Evolutionary conservation across 1,140 invertebrate genomes (phyloP), one percentile per base, ranked within the genome.

Genomic region (Whitmania pigra): DNA sequence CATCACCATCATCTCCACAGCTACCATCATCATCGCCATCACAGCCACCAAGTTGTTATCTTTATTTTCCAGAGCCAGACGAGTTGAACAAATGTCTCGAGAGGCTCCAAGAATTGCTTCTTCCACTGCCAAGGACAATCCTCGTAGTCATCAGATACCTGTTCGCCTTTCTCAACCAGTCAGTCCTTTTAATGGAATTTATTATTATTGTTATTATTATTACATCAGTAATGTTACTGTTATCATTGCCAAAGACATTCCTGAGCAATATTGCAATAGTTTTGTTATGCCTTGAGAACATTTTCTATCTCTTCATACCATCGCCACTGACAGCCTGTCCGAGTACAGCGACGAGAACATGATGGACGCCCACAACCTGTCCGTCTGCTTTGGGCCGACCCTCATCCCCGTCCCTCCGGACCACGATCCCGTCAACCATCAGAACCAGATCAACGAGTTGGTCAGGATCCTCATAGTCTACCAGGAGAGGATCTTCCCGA

Each of bases 331-430:
- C 80, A 92, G 90, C 83, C 85, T 97, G 73, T 90, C 91, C 2
- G 91, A 94, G 82, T 93, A 91, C 82, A 90, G 90, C 76, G 92
- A 94, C 79, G 91, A 94, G 80, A 97, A 95, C 80, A 95, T 96
- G 93, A 97, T 97, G 94, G 93, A 97, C 82, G 90, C 93, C 0
- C 96, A 94, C 83, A 97, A 97, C 83, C 84, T 97, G 74, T 93
- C 94, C 29, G 94, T 97, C 78, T 97, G 94, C 83, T 94, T 97
- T 80, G 94, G 93, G 20, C 94, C 94, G 43, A 96, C 94, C 25
- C 85, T 97, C 73, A 88, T 97, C 73, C 92, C 92, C n/a, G 93
- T 96, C 17, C 92, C 92, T 31, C 92, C 94, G 76, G 92, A 93
- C 79, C 76, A 79, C 55, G 92, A 95, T 83, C 92, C 94, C 84